A percentile compares a stretch with the other conserved stretches of the same genome.
Conservation (phyloP, 2,888 invertebrate species). For the Cryptus viduatorius region DNA sequence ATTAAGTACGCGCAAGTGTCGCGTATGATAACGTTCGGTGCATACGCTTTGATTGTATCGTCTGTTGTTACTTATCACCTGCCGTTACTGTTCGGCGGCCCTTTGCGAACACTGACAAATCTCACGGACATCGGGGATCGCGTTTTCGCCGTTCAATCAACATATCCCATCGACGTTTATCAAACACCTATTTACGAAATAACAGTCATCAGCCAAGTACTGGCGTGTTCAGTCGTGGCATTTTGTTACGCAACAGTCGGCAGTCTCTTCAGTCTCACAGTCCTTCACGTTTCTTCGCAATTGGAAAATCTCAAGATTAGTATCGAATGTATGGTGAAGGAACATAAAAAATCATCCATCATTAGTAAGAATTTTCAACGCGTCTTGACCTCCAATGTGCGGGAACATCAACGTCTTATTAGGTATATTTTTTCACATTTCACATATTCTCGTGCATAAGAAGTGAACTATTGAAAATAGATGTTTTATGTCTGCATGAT, state of each 20-base stretch:
- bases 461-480: not conserved
- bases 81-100: slow-evolving; percentile 28
- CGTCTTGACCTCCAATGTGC: slow-evolving; percentile 7
- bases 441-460: too few species aligned
- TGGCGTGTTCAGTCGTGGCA: slow-evolving; percentile 13
- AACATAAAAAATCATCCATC: not conserved
- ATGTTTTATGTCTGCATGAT: not conserved
- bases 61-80: slow-evolving; percentile 12
- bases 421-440: slow-evolving; percentile 22
- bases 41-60: not conserved
- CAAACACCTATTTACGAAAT: slow-evolving; percentile 34
- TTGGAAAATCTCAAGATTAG: slow-evolving; percentile 43
- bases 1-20: slow-evolving; percentile 36
- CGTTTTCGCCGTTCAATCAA: slow-evolving; percentile 19
- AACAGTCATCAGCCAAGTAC: slow-evolving; percentile 19
- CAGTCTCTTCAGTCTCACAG: slow-evolving; percentile 36
- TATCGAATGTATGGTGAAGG: slow-evolving; percentile 26
- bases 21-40: slow-evolving; percentile 41
- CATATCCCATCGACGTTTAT: slow-evolving; percentile 45
- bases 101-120: slow-evolving; percentile 37
- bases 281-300: slow-evolving; percentile 52
- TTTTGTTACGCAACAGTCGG: slow-evolving; percentile 47
- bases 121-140: slow-evolving; percentile 43
- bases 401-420: slow-evolving; percentile 48
- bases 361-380: slow-evolving; percentile 20